Conservation (phyloP, 35 echinoderm and acorn worm genomes). For the Acanthaster planci region DNA sequence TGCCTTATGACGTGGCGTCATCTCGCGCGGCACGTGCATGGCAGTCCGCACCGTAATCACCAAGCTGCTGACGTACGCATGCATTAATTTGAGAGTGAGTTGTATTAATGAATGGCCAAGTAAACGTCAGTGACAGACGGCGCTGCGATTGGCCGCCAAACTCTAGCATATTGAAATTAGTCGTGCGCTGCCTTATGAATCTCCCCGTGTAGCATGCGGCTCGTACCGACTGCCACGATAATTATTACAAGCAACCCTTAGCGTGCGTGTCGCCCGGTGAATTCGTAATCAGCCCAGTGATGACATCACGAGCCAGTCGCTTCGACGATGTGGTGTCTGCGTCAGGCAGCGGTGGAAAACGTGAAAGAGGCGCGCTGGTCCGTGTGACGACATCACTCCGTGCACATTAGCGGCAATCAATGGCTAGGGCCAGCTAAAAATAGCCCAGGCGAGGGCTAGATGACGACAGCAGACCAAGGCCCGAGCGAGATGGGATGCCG, state of each 20-base stretch:
- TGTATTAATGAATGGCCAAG: conserved; percentile 18
- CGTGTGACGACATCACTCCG: conserved; percentile 30
- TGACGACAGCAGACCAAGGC: conserved; percentile 21
- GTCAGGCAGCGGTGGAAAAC: conserved; percentile 32
- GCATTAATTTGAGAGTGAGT: conserved; percentile 14
- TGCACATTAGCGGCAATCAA: conserved; percentile 31
- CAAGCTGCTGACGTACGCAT: conserved; percentile 11
- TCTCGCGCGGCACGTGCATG: conserved; percentile 4
- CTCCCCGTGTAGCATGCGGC: not conserved
- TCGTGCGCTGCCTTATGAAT: not conserved
- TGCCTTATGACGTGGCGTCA: conserved; percentile 25
- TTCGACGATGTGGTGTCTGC: conserved; percentile 21
- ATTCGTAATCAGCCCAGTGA: conserved; percentile 21
- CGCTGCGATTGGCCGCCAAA: not conserved
- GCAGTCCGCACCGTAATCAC: conserved; percentile 25
- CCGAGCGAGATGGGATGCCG: conserved; percentile 1
- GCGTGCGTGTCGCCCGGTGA: conserved; percentile 9
- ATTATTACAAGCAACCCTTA: not conserved
- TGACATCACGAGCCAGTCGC: conserved; percentile 17
- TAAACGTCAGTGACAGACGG: not conserved
- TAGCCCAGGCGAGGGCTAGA: conserved; percentile 8
- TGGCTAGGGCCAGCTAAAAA: conserved; percentile 17
- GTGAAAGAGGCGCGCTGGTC: conserved; percentile 18
- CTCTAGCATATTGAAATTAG: not conserved
- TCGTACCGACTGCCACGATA: not conserved